Percentiles rank a stretch among this genome's conserved stretches.
phyloP scores from a whole-genome alignment of 2,888 invertebrate genomes.

The Drosophila neotestacea region DNA sequence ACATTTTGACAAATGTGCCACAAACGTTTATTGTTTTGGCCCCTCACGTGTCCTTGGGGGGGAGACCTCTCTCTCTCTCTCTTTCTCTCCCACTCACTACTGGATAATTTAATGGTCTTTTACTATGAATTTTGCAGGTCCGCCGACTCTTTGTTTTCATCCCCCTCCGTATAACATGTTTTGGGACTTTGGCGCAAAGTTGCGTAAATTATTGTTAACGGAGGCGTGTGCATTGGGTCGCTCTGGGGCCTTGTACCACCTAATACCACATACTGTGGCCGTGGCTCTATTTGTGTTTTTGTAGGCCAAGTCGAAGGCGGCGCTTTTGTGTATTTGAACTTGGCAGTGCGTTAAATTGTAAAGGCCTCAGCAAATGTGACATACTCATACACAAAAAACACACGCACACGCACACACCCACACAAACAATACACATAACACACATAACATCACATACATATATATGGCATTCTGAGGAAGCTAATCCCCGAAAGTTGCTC shows the following conservation, averaged over 20 bases:
- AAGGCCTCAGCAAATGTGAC: constrained; percentile 67
- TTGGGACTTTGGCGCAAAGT: constrained; percentile 74
- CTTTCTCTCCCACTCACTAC: constrained; percentile 7
- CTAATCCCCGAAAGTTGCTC: constrained; percentile 74
- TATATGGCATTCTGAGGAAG: constrained; percentile 50
- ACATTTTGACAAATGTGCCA: constrained; percentile 70
- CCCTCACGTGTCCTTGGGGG: constrained; percentile 44
- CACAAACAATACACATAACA: constrained; percentile 13
- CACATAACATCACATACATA: too few species aligned
- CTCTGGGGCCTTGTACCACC: constrained; percentile 12
- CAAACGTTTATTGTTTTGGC: constrained; percentile 67
- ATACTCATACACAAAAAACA: constrained; percentile 27
- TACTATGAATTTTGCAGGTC: constrained; percentile 68
- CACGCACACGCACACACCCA: constrained; percentile 16
- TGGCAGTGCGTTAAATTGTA: constrained; percentile 79
- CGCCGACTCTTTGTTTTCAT: constrained; percentile 31
- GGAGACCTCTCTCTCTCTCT: neutral
- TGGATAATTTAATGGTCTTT: constrained; percentile 78
- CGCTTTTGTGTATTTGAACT: constrained; percentile 79
- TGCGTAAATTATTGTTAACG: constrained; percentile 78
- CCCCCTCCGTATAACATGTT: constrained; percentile 32
- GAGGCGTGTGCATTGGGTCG: constrained; percentile 72
- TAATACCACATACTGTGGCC: constrained; percentile 4
- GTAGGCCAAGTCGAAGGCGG: constrained; percentile 53
- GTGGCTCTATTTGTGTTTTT: constrained; percentile 37